Percentiles rank a stretch among this genome's conserved stretches.
Evolutionary conservation across 2,888 invertebrate genomes (phyloP).

Genomic region (Cyrtodaria siliqua): DNA sequence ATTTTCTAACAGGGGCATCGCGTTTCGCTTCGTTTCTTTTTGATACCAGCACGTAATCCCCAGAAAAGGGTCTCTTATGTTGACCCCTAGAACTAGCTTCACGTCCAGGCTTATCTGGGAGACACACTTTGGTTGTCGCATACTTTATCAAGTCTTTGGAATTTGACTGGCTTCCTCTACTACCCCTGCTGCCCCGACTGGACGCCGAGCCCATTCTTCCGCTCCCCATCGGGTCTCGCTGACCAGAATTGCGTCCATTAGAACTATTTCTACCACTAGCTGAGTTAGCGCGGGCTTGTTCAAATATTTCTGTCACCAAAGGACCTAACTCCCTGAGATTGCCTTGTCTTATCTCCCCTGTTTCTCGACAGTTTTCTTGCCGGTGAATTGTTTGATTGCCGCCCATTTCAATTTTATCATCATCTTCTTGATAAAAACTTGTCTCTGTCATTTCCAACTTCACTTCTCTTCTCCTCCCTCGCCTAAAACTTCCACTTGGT

Average conservation of each 20-base stretch:
- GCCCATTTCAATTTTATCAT: conserved; percentile 61
- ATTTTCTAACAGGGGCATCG: conserved; percentile 38
- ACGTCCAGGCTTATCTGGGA: conserved; percentile 36
- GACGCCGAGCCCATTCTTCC: conserved; percentile 58
- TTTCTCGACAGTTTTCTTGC: conserved; percentile 52
- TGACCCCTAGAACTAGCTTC: conserved; percentile 7
- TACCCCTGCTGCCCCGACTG: conserved; percentile 54
- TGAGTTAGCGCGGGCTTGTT: conserved; percentile 52
- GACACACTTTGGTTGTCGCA: conserved; percentile 39
- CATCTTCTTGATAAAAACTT: conserved; percentile 66
- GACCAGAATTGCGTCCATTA: conserved; percentile 43
- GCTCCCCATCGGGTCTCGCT: conserved; percentile 50
- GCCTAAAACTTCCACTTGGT: conserved; percentile 59
- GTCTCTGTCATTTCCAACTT: conserved; percentile 69
- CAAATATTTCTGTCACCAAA: conserved; percentile 55
- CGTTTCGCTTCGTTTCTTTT: conserved; percentile 22
- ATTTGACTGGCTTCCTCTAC: conserved; percentile 32
- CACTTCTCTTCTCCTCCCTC: conserved; percentile 58
- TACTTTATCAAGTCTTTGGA: conserved; percentile 38
- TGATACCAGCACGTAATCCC: conserved; percentile 46
- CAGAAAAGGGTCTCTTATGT: conserved; percentile 45
- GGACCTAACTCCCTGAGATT: conserved; percentile 54
- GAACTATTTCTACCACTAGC: conserved; percentile 15
- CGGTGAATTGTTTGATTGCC: conserved; percentile 52
- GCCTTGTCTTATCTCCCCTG: conserved; percentile 40